Percentiles rank a stretch among this genome's conserved stretches.
phyloP scores from a whole-genome alignment of 2,113 vertebrate genomes.

The Pteropus alecto region DNA sequence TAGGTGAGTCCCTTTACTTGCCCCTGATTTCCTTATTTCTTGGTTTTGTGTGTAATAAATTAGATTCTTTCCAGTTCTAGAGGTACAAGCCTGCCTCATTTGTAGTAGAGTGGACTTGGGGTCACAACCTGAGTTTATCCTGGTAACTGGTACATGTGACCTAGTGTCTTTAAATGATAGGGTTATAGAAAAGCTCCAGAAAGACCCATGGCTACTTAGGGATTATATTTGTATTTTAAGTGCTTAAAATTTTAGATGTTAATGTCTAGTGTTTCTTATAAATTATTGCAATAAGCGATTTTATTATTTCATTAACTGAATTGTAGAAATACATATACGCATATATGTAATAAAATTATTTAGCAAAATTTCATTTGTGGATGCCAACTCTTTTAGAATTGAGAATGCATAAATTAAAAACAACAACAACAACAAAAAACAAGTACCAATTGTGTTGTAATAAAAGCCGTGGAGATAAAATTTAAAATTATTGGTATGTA shows the following conservation, averaged over 20 bases:
- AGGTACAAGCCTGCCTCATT: not conserved
- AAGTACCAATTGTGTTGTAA: not conserved
- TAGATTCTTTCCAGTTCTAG: not conserved
- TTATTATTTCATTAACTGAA: not conserved
- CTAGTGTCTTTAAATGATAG: not conserved
- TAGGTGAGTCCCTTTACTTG: not conserved
- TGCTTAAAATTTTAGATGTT: not conserved
- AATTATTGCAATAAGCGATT: conserved; percentile 3
- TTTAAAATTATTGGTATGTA: not conserved
- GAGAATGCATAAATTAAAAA: not conserved
- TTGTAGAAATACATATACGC: not conserved
- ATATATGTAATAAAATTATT: not conserved
- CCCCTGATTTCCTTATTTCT: not conserved
- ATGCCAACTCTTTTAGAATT: not conserved
- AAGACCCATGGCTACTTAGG: not conserved
- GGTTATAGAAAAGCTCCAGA: not conserved
- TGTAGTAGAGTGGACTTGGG: not conserved
- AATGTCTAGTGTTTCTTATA: not conserved
- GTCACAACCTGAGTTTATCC: not conserved
- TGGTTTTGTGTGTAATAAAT: not conserved
- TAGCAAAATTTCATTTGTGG: not conserved
- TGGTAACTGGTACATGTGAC: not conserved
- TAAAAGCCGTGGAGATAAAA: not conserved
- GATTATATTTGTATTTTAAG: not conserved
- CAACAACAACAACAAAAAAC: not conserved